Conservation (phyloP, 2,113 vertebrate species). For the Mionectes macconnelli region DNA sequence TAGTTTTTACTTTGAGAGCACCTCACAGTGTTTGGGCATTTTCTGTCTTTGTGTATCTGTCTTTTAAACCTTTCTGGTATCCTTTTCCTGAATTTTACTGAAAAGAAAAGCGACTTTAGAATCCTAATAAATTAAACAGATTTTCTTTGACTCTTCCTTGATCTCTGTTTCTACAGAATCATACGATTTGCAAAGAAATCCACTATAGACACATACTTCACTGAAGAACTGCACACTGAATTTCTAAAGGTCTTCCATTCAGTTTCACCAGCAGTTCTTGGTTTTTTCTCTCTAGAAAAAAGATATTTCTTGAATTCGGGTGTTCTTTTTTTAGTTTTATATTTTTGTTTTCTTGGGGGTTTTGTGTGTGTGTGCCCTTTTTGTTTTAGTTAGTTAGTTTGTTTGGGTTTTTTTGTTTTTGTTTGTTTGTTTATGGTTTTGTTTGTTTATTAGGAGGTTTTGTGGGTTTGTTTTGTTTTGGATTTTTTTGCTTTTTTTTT, state of each 20-base stretch:
- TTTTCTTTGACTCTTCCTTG: background rate
- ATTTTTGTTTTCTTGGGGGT: no score
- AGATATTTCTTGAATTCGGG: rapidly evolving
- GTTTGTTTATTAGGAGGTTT: no score
- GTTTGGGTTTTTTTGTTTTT: no score
- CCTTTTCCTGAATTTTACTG: background rate
- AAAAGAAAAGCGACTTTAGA: background rate
- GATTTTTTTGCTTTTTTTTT: no score
- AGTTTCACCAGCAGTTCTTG: background rate
- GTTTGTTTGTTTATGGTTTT: no score
- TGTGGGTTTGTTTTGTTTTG: no score
- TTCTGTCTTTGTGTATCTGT: background rate
- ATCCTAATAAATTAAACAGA: background rate
- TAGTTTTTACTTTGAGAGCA: background rate
- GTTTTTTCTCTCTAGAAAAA: background rate
- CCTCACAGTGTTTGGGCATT: background rate
- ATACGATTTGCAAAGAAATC: background rate
- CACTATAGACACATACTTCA: rapidly evolving
- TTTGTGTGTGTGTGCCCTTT: no score
- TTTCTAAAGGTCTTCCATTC: background rate
- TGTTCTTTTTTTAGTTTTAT: background rate
- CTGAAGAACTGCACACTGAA: background rate
- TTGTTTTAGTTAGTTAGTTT: no score
- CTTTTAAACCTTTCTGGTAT: background rate
- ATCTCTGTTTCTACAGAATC: background rate